Evolutionary conservation across 1,140 invertebrate genomes (phyloP).

Genomic region (Zaprionus kolodkinae): DNA sequence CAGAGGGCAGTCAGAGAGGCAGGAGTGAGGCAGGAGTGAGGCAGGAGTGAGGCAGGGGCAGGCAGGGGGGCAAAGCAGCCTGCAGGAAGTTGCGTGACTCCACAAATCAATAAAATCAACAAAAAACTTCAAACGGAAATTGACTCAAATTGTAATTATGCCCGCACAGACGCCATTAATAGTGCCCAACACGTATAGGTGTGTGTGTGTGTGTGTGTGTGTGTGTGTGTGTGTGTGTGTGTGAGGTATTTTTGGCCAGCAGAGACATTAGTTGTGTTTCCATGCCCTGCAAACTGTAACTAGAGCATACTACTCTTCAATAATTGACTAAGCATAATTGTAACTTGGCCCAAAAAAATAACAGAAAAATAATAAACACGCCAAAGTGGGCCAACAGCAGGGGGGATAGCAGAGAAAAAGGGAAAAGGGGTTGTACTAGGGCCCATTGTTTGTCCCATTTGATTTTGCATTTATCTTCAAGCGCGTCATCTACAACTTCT

Average conservation of each 20-base stretch:
- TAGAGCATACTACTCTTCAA: conserved; percentile 52
- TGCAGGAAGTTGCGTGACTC: conserved; percentile 74
- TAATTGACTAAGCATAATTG: conserved; percentile 73
- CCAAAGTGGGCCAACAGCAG: background rate
- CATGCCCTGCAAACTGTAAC: conserved; percentile 4
- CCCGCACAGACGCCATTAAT: conserved; percentile 66
- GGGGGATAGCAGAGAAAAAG: background rate
- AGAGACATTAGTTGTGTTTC: conserved; percentile 36
- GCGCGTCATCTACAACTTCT: conserved; percentile 16
- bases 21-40: too few species aligned
- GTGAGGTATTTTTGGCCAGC: conserved; percentile 12
- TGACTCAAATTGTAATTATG: conserved; percentile 84
- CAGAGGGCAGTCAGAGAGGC: background rate
- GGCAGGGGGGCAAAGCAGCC: background rate
- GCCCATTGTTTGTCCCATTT: conserved; percentile 11
- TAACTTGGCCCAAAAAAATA: conserved; percentile 28
- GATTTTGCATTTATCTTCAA: conserved; percentile 36
- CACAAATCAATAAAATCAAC: conserved; percentile 77
- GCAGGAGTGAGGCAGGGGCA: too few species aligned
- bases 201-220: background rate
- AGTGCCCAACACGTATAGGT: background rate
- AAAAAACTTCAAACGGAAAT: conserved; percentile 70
- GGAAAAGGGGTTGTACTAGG: background rate
- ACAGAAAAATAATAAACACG: conserved; percentile 15
- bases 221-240: conserved; percentile 4